Evolutionary conservation across 2,888 invertebrate species (phyloP), one percentile per base, ranked within the genome.

Genomic region (Epiblema foenella): DNA sequence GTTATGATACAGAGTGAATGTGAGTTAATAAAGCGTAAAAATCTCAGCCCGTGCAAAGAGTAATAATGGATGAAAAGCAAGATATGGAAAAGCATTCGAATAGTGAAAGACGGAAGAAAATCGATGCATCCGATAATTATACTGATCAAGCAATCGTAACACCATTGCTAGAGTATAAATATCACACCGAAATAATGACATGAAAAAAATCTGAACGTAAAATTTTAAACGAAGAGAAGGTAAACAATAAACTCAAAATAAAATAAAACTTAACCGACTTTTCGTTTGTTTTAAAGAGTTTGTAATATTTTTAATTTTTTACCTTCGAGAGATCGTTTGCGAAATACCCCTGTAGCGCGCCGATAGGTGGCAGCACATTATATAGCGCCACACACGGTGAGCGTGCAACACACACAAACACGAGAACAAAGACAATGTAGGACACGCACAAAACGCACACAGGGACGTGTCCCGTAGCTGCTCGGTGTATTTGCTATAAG

Each of bases 291-390:
- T 85, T 80, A 79, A 82, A 82, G 79, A 83, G 86, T 84, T 87
- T 85, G 85, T 87, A 89, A 83, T 88, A 89, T 85, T 86, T 88
- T 86, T 89, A 90, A 84, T 87, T 95, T 96, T 96, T 97, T 97
- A 97, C 97, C 97, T 97, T 97, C 97, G 96, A 97, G 97, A 96
- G 97, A 97, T 97, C 97, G 97, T 97, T 97, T 97, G 97, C 97
- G 97, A 97, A 97, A 97, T 96, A 97, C 97, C 96, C 97, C 97
- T 97, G 93, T 87, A 88, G 91, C 89, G 88, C 92, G 93, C 88
- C 91, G 93, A 88, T 87, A 90, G 89, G 80, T 88, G 91, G 91
- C 89, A 90, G 92, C 91, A 89, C 85, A 86, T 87, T 83, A 87
- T 87, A 83, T 90, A 90, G 93, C 92, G 93, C 92, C 93, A 89